Evolutionary conservation across 2,888 invertebrate species (phyloP), one percentile per base, ranked within the genome.

Genomic region (Galeruca laticollis): DNA sequence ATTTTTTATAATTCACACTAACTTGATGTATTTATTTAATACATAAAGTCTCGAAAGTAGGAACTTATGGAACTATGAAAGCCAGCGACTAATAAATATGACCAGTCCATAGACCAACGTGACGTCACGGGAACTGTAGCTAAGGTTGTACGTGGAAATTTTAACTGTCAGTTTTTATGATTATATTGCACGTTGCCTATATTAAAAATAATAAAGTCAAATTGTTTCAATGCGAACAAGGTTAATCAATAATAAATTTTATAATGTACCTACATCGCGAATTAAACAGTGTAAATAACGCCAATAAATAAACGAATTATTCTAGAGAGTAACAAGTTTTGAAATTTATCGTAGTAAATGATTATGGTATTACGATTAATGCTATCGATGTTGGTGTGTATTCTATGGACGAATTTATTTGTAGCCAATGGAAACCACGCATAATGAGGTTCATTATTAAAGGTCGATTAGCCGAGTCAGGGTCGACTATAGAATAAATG

Each of bases 361-460:
- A 47, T 47, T 6, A 47, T 31, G 26, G 21, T 52, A 26, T 52
- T 52, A 26, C 52, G 52, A 52, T 52, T 52, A 52, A 52, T 31
- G 31, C 4, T 52, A 26, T 26, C 1, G 26, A 26, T 26, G 11
- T 26, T n/a, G 11, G 6, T 26, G 52, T 13, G 13, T 52, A 26
- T 52, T 26, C 13, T 52, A 31, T 52, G 26, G 43, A 47, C 26
- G 26, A 13, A 43, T 43, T 1, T 31, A 31, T 52, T 52, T 21
- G 8, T 21, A 52, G 26, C 52, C 52, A 52, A 52, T 52, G 26
- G 21, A 52, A 52, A 52, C 13, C 15, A 1, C n/a, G 52, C 4
- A 11, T 52, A 52, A 52, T 31, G 52, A 52, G 52, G 21, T 52
- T 52, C 52, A 31, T 52, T 52, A 52, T 52, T 52, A 52, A 52